Base-by-base conservation (phyloP, 2,888 invertebrate genomes). In the Brachyopa scutellaris region DNA sequence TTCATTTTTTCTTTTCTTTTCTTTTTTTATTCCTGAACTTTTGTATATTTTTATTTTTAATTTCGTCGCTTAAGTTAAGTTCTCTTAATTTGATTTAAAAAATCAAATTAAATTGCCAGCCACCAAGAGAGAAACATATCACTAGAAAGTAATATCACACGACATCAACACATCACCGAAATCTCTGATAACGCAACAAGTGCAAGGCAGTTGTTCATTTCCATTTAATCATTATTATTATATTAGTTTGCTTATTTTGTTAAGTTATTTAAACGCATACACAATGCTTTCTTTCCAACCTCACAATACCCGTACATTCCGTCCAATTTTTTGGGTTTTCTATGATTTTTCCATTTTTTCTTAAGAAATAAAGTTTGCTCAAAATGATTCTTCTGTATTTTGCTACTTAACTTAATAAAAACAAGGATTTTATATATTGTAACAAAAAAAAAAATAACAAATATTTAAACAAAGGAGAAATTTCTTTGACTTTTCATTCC, bases 61-160 rank as follows among this genome's bases (percentile, higher is more conserved):
- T n/a, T n/a, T n/a, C n/a, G 69, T 67, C 76, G 61, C 33, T 64
- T 70, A 47, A 40, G 33, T 79, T 80, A n/a, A 67, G 36, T 78
- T 61, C 17, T 49, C 38, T 26, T 21, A 19, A 42, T 53, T 67
- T 67, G 45, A 51, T 72, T 78, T 49, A 5, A 33, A 33, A 33
- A 55, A 57, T 57, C 40, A 53, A 61, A 61, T 42, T 40, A 40
- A n/a, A 42, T 47, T 62, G 55, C 69, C 61, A 64, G 70, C 76
- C 77, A 49, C 82, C 82, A 82, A 82, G 82, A 82, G 61, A 77
- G 47, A 77, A 26, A 82, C 82, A 82, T 82, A 82, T 82, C 82
- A 82, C 64, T 77, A 77, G 77, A 59, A 53, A 29, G 53, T 77
- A 77, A 77, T 45, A 78, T 17, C 45, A 64, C 11, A 61, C 15